These are phyloP conservation scores for Echinometra lucunter DNA, from an alignment of 53 echinoderm and acorn worm genomes.

Conservation along the genomic window DNA sequence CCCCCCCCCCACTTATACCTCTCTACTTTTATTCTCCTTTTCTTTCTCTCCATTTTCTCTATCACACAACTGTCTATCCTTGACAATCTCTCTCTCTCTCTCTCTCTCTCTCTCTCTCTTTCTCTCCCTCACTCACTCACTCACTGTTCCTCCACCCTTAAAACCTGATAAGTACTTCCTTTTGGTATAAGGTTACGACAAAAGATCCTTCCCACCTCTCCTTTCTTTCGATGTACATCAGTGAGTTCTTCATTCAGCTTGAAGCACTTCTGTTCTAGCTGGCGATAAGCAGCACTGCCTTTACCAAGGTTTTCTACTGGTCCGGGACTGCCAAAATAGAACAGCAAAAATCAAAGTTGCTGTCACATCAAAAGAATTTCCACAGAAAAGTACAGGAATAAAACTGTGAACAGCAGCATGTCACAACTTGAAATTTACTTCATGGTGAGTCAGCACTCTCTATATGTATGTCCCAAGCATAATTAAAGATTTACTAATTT, in stretches of 20 bases:
- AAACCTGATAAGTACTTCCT: neutral
- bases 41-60: no score
- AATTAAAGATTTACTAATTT: no score
- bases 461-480: no score
- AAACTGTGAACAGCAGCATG: no score
- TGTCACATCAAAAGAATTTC: no score
- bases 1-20: no score
- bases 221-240: constrained; percentile 89
- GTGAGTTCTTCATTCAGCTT: constrained; percentile 93
- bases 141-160: neutral
- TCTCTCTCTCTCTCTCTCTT: neutral
- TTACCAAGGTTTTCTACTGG: constrained; percentile 50
- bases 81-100: neutral
- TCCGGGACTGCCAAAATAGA: constrained; percentile 17
- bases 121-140: neutral
- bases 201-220: constrained; percentile 77
- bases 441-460: no score
- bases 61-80: no score
- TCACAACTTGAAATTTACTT: no score
- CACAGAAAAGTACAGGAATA: no score
- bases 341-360: neutral
- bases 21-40: no score
- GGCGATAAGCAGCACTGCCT: constrained; percentile 42
- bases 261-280: constrained; percentile 85
- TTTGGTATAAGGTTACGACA: no score